Conservation (phyloP, 2,888 invertebrate species). For the Aphodius sticticus region DNA sequence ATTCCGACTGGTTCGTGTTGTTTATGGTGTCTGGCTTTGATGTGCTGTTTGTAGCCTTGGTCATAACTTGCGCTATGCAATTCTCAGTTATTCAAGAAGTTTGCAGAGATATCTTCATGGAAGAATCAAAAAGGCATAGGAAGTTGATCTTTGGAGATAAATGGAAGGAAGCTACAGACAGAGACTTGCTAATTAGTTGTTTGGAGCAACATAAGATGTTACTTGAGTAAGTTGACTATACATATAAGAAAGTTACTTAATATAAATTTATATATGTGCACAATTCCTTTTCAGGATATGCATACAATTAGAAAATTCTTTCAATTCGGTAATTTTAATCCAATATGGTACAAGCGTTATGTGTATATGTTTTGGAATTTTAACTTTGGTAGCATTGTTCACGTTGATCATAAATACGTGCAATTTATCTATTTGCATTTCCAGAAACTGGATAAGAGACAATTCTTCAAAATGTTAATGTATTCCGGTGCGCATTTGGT, state of each 20-base stretch:
- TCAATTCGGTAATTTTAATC: conserved; percentile 35
- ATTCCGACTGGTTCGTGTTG: conserved; percentile 33
- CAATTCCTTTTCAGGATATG: conserved; percentile 35
- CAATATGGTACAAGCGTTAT: conserved; percentile 40
- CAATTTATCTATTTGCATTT: conserved; percentile 14
- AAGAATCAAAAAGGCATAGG: conserved; percentile 23
- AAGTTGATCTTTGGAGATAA: conserved; percentile 22
- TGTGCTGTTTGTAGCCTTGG: conserved; percentile 30
- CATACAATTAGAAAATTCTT: conserved; percentile 40
- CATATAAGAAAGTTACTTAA: no score
- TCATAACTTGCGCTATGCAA: conserved; percentile 29
- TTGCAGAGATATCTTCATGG: conserved; percentile 29
- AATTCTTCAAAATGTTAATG: conserved; percentile 34
- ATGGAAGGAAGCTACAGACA: conserved; percentile 25
- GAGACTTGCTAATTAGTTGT: conserved; percentile 37
- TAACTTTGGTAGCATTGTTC: conserved; percentile 31
- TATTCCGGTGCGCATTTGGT: conserved; percentile 28
- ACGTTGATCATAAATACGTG: not conserved
- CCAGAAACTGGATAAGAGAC: conserved; percentile 33
- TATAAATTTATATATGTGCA: no score
- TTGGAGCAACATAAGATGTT: conserved; percentile 42
- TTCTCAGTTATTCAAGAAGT: conserved; percentile 40
- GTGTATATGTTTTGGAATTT: conserved; percentile 41
- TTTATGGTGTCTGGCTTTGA: conserved; percentile 33
- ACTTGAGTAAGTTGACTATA: conserved; percentile 34